Conservation (phyloP, 2,888 invertebrate genomes). For the Apotomis betuletana region DNA sequence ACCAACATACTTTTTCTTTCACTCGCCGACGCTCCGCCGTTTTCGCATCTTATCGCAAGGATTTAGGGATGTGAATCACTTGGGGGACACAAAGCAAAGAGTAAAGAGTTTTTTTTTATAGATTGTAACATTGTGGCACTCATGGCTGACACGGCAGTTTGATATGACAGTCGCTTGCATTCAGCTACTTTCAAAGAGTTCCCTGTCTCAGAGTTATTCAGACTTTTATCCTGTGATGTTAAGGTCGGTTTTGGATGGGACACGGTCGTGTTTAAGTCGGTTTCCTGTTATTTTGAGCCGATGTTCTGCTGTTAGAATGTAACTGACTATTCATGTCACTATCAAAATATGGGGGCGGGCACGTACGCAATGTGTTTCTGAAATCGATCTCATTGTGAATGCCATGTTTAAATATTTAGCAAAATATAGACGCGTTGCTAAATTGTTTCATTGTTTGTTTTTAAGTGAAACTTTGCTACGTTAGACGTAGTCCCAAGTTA, state of each 20-base stretch:
- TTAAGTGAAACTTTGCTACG: no score
- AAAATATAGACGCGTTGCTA: background rate
- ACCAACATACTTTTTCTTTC: conserved; percentile 34
- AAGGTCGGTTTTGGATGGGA: conserved; percentile 1
- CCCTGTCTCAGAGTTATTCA: background rate
- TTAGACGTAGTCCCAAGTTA: no score
- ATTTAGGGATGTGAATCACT: conserved; percentile 1
- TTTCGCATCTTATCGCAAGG: conserved; percentile 6
- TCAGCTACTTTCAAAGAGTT: conserved; percentile 29
- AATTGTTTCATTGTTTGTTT: background rate
- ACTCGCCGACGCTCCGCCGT: background rate
- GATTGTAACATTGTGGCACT: conserved; percentile 40
- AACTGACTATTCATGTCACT: conserved; percentile 42
- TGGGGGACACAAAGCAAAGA: background rate
- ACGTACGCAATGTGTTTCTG: conserved; percentile 14
- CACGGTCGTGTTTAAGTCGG: conserved; percentile 13
- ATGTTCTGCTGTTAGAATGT: conserved; percentile 37
- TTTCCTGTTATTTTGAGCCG: conserved; percentile 35
- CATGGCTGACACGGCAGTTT: conserved; percentile 41
- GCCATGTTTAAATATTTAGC: background rate
- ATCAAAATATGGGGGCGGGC: conserved; percentile 40
- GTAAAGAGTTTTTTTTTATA: conserved; percentile 34
- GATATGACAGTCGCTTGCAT: conserved; percentile 43
- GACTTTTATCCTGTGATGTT: background rate
- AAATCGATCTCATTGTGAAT: conserved; percentile 20